These are phyloP conservation scores for Drosophila emarginata DNA, from an alignment of 2,888 invertebrate species.

Conservation along the genomic window DNA sequence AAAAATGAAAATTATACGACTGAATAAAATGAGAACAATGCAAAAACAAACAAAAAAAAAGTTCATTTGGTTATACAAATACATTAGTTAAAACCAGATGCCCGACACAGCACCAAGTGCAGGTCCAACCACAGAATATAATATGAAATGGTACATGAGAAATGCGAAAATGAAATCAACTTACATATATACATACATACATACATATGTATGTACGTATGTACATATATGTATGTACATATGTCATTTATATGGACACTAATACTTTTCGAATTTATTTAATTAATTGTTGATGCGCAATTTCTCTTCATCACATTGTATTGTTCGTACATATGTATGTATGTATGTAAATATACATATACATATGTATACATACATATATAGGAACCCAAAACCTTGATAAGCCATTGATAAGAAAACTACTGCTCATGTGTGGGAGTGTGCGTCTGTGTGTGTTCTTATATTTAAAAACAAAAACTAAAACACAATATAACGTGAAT, in stretches of 20 bases:
- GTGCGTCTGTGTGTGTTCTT: not conserved
- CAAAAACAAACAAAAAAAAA: not conserved
- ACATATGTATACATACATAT: not conserved
- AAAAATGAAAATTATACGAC: constrained; percentile 2
- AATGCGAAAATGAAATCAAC: not conserved
- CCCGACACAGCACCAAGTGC: not conserved
- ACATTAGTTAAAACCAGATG: not conserved
- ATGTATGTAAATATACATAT: not conserved
- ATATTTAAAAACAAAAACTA: constrained; percentile 1
- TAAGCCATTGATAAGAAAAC: constrained; percentile 46
- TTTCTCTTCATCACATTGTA: not conserved
- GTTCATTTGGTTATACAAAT: not conserved
- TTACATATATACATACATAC: not conserved
- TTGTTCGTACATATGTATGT: not conserved
- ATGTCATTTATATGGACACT: not conserved
- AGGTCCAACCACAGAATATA: not conserved
- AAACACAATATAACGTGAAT: not conserved
- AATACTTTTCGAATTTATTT: not conserved
- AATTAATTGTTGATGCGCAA: constrained; percentile 3
- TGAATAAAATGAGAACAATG: not conserved
- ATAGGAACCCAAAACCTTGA: constrained; percentile 25
- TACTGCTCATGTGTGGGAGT: not conserved
- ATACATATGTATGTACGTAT: no score
- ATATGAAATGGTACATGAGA: not conserved
- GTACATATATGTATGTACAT: no score